Base-by-base conservation (phyloP, 1,140 invertebrate genomes). In the Adelges cooleyi region DNA sequence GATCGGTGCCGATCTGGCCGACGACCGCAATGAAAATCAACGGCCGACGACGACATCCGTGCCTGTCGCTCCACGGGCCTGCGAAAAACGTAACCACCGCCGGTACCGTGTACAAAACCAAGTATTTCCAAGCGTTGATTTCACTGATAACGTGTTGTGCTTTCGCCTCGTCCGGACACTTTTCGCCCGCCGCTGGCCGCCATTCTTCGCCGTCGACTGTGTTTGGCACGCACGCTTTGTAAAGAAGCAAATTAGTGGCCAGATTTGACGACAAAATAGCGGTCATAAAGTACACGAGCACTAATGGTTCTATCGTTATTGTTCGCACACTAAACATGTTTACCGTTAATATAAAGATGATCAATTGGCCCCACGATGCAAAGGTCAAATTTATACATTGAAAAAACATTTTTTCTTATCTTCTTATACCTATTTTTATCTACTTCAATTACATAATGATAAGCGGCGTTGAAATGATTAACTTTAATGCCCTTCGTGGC, bases 21-120 rank as follows among this genome's bases (percentile, higher is more conserved):
- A 62, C 10, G 15, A 75, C 70, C 4, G 77, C 72, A 6, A 78
- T 42, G 4, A 77, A 67, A 36, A 80, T 71, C 0, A 77, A 73
- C 8, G 76, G 66, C 69, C 77, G 78, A 38, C 77, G 68, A 11
- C 76, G 71, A 20, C 65, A 51, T 25, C 66, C 69, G 36, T 67
- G 66, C 13, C 2, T 71, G 22, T 66, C 70, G 50, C 42, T 71
- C 68, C 46, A 75, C 23, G 23, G 71, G n/a, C 33, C 70, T 11
- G 69, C 54, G 49, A 72, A 73, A n/a, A 71, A 40, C 15, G 69
- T 66, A 53, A 65, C 67, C 10, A 70, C 20, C 17, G 70, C 48
- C 1, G 70, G 69, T 11, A 71, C 68, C 3, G 52, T 56, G 48
- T 71, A 67, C 22, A 69, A 66, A 3, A 69, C 20, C 10, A 69